Conservation (phyloP, 2,888 invertebrate genomes). For the Phoenoteleia sp. region DNA sequence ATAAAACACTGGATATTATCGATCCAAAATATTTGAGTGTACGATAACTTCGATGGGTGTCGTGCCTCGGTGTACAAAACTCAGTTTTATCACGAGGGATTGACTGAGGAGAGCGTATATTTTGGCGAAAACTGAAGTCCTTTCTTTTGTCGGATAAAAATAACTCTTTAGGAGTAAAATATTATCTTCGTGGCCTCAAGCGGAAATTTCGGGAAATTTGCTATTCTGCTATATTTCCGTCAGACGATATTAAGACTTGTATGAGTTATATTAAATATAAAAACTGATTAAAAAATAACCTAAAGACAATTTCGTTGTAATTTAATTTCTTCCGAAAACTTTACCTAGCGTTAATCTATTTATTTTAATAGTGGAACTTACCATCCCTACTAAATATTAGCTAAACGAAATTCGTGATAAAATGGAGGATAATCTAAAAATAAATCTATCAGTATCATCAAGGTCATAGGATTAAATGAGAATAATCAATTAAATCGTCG, state of each 20-base stretch:
- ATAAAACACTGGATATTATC: constrained; percentile 81
- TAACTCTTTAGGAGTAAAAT: constrained; percentile 42
- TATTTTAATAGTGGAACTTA: no score
- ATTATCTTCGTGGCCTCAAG: neutral
- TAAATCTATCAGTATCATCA: no score
- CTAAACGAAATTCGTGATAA: no score
- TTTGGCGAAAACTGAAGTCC: constrained; percentile 36
- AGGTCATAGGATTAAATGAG: constrained; percentile 8
- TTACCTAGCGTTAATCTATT: no score
- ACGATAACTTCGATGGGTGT: constrained; percentile 65
- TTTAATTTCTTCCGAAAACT: no score
- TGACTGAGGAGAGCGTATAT: constrained; percentile 34
- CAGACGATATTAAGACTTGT: no score
- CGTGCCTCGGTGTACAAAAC: constrained; percentile 57
- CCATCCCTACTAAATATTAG: no score
- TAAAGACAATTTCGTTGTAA: no score
- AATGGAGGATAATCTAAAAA: no score
- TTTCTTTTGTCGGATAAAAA: constrained; percentile 47
- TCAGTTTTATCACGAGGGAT: constrained; percentile 47
- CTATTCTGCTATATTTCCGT: no score
- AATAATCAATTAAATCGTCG: constrained; percentile 45
- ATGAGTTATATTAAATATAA: no score
- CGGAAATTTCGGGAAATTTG: neutral
- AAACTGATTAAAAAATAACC: no score
- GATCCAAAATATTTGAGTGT: constrained; percentile 80